Evolutionary conservation across 2,797 vertebrate species (phyloP).

Genomic region (Sorex maritimensis): DNA sequence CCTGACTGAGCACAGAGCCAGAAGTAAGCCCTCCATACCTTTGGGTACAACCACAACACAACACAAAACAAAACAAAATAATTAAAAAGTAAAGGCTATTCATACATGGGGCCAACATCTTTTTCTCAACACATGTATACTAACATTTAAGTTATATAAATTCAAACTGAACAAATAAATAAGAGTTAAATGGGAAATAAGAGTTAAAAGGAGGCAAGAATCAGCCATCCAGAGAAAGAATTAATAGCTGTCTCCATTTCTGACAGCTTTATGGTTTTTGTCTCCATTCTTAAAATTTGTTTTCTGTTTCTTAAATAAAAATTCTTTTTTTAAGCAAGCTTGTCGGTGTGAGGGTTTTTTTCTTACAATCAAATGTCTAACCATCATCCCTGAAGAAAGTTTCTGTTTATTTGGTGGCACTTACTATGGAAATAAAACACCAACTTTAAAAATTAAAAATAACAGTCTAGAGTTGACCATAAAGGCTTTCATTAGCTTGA

Average conservation of each 20-base stretch:
- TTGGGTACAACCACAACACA: too few species aligned
- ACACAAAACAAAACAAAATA: too few species aligned
- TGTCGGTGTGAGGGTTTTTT: neutral
- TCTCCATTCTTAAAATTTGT: constrained; percentile 17
- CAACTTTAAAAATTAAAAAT: neutral
- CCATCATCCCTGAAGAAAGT: neutral
- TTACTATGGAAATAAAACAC: constrained; percentile 44
- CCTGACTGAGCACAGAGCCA: too few species aligned
- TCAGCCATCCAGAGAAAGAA: neutral
- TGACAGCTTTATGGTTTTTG: neutral
- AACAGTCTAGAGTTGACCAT: neutral
- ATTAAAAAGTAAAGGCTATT: neutral
- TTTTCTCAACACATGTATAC: neutral
- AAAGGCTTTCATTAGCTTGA: neutral
- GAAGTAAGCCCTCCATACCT: too few species aligned
- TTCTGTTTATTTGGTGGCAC: constrained; percentile 15
- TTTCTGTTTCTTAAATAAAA: constrained; percentile 50
- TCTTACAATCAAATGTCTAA: neutral
- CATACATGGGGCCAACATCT: neutral
- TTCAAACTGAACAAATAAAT: neutral
- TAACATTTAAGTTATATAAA: constrained; percentile 13
- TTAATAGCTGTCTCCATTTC: neutral
- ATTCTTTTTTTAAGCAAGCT: neutral
- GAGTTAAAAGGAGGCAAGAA: neutral
- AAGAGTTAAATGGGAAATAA: neutral